Evolutionary conservation across 2,797 vertebrate species (phyloP).

Genomic region (Periparus ater): DNA sequence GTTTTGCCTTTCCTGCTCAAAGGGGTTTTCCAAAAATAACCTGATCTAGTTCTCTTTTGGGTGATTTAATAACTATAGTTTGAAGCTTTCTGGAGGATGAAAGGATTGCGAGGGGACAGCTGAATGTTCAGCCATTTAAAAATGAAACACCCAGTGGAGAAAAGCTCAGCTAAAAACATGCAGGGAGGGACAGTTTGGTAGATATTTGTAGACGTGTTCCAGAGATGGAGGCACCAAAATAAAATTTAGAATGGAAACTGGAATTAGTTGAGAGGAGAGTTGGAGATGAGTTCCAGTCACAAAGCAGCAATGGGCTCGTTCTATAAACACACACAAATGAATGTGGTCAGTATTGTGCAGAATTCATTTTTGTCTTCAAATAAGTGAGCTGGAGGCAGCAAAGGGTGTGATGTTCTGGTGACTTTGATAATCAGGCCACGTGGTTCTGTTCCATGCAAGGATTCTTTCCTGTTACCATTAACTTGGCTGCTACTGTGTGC

Average conservation of each 20-base stretch:
- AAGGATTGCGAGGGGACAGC: neutral
- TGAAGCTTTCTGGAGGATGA: neutral
- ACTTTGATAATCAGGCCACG: conserved; percentile 27
- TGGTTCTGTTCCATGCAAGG: neutral
- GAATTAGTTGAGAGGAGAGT: conserved; percentile 43
- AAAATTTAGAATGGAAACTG: conserved; percentile 68
- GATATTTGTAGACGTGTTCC: conserved; percentile 5
- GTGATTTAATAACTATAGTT: neutral
- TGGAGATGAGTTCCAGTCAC: conserved; percentile 55
- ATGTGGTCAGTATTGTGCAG: conserved; percentile 49
- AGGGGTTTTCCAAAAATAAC: conserved; percentile 36
- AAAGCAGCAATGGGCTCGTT: neutral
- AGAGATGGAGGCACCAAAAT: conserved; percentile 2
- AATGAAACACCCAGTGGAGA: neutral
- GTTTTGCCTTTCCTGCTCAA: neutral
- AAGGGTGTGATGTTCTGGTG: conserved; percentile 69
- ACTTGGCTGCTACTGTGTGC: neutral
- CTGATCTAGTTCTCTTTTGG: neutral
- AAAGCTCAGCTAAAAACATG: neutral
- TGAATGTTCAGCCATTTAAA: neutral
- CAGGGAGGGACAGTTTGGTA: neutral
- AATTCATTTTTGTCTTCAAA: conserved; percentile 60
- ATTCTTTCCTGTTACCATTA: neutral
- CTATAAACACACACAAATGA: conserved; percentile 28
- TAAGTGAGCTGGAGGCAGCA: conserved; percentile 73